Evolutionary conservation across 2,888 invertebrate genomes (phyloP), one percentile per base, ranked within the genome.

Genomic region (Trachelus iudaicus): DNA sequence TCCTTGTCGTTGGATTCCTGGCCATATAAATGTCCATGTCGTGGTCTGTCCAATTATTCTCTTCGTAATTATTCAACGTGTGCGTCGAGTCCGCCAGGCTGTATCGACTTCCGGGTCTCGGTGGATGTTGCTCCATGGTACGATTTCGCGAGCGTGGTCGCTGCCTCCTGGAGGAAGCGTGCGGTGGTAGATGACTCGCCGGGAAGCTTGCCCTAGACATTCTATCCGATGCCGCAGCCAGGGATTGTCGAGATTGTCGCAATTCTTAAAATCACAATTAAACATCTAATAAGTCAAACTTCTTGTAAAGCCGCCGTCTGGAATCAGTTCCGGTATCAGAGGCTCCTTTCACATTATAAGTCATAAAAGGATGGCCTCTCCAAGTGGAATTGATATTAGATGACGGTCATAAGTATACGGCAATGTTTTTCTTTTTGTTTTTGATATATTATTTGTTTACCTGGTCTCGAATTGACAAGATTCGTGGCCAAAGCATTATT

Each of bases 1-100:
- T 96, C 88, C 97, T 94, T 79, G 97, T 95, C 75, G 97, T 97
- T 81, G 97, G 96, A 93, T 98, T 97, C 89, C 97, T 94, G 80
- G 97, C 96, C 95, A 97, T 97, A 92, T 98, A 98, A 88, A 98
- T 97, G 87, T 98, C 98, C 96, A 98, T 97, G 90, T 98, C 98
- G 92, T 98, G 97, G 92, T 98, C 98, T 86, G 98, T 97, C 98
- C 98, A 98, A 92, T 96, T 96, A 90, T 97, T 97, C 90, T 97
- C 97, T 91, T 97, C 96, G 92, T 97, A 97, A 91, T 96, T 95
- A 89, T 95, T 97, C 88, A 97, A 93, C 73, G 96, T 97, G 86
- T 97, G 95, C 74, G 95, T 95, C 37, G 97, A 97, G 83, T 97
- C 97, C 81, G 96, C 96, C 81, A 95, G 93, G 87, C 95, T 95